Evolutionary conservation across 2,888 invertebrate species (phyloP).

Genomic region (Atherix ibis): DNA sequence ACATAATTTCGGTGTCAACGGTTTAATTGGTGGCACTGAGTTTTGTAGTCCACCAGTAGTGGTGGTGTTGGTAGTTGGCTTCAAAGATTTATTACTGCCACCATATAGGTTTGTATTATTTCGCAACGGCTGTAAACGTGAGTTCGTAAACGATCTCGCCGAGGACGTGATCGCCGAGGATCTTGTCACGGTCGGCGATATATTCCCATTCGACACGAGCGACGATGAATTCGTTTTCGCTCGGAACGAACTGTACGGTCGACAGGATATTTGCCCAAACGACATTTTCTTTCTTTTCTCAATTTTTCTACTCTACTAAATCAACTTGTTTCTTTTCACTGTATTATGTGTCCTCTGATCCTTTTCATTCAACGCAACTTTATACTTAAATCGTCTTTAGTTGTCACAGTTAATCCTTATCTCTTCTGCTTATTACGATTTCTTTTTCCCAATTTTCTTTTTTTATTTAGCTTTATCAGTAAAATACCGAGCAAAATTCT

Average conservation of each 20-base stretch:
- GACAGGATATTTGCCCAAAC: constrained; percentile 26
- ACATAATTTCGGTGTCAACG: constrained; percentile 29
- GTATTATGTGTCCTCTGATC: too few species aligned
- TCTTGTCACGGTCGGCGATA: constrained; percentile 10
- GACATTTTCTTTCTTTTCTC: constrained; percentile 28
- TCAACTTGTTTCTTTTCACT: too few species aligned
- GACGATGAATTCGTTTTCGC: constrained; percentile 13
- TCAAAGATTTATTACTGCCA: constrained; percentile 3
- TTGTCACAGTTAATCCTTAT: too few species aligned
- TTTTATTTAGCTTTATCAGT: too few species aligned
- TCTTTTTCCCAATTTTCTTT: too few species aligned
- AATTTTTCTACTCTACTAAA: too few species aligned
- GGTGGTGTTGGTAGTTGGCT: constrained; percentile 1
- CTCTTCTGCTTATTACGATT: too few species aligned
- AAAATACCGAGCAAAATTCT: too few species aligned
- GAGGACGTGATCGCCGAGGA: constrained; percentile 13
- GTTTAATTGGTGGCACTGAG: constrained; percentile 18
- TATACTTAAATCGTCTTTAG: too few species aligned
- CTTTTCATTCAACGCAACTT: too few species aligned
- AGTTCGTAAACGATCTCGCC: constrained; percentile 15
- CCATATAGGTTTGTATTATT: constrained; percentile 24
- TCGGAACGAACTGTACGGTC: constrained; percentile 32
- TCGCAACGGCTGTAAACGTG: constrained; percentile 26
- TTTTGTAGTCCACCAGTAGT: constrained; percentile 4
- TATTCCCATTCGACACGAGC: constrained; percentile 4